Base-by-base conservation (phyloP, 2,888 invertebrate genomes). In the Lamellibrachia columna region DNA sequence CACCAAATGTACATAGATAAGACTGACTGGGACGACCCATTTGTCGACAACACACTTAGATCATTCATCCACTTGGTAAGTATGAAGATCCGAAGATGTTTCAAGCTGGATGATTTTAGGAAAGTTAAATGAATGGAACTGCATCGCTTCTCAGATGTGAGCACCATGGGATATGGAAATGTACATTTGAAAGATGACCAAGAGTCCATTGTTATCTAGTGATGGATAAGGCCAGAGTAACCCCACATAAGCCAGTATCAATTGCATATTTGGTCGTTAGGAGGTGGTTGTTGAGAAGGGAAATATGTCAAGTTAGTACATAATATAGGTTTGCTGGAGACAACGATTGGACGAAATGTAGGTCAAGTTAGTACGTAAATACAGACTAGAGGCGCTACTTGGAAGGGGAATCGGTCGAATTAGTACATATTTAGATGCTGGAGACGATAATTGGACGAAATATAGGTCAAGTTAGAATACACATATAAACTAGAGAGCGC, bases 91-190 rank as follows among this genome's bases (percentile, higher is more conserved):
- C 55, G 53, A 9, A 90, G 92, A 53, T 92, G 93, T 52, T 90
- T 93, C 22, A 94, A 93, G 90, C 94, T 94, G 6, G 55, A 52
- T 8, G 93, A 91, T 6, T 94, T 94, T 93, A 94, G 93, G 2
- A 90, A 92, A 2, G 91, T 93, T 7, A 52, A 55, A 15, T 22
- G 40, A 1, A 60, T 91, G 0, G 92, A 94, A 90, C 52, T 95
- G 40, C 94, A 95, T 92, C 94, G 94, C 90, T 94, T 95, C 90
- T 93, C 93, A 11, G 94, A 95, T 94, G 93, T 93, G 11, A 94
- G 94, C 92, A 92, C 90, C 0, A 28, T 9, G 53, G 94, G 94
- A 3, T 95, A 95, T 90, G 94, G 94, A 7, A 93, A 94, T 92
- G n/a, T 94, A 40, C 91, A 94, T 52, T 90, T 94, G 28, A 52